Base-by-base conservation (phyloP, 2,888 invertebrate species). In the Eledone cirrhosa region DNA sequence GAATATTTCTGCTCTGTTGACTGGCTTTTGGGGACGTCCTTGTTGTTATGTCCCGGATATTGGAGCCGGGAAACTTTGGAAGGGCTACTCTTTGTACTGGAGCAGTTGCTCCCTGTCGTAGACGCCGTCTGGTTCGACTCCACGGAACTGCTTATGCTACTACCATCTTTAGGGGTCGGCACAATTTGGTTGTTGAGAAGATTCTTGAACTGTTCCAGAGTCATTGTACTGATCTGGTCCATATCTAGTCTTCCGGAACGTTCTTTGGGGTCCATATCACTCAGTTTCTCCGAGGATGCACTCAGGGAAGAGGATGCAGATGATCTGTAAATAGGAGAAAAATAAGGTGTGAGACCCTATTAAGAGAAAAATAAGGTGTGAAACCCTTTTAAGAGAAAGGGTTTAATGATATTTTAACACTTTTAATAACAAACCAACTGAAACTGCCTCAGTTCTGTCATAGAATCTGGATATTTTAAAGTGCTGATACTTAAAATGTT, bases 191-290 rank as follows among this genome's bases (percentile, higher is more conserved):
- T 86, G 80, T 85, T 86, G 33, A 88, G 81, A 69, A 88, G 83
- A 41, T 85, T 86, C 77, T 85, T 85, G 79, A 88, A 88, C 80
- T 88, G 87, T 8, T 85, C 84, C 77, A 88, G 77, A 1, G 88
- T 87, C 88, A 88, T 87, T 19, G 87, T 88, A 81, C 85, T 87
- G 69, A 88, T 87, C 78, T 86, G 84, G 69, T 87, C 86, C 67
- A 88, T 85, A 63, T 81, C 80, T 22, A 87, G 78, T 72, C 78
- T 80, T 14, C 82, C 77, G 13, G 79, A 81, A 22, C 74, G 77
- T 5, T 80, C 78, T 22, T 80, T 47, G 19, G 75, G 47, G 19
- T 47, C 47, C 7, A 47, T n/a, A 29, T 47, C 47, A 47, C 27
- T 75, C 75, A 75, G 13, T 11, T 47, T 75, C 24, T 75, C 75